Conservation (phyloP, 2,888 invertebrate genomes). For the Papilio demoleus region DNA sequence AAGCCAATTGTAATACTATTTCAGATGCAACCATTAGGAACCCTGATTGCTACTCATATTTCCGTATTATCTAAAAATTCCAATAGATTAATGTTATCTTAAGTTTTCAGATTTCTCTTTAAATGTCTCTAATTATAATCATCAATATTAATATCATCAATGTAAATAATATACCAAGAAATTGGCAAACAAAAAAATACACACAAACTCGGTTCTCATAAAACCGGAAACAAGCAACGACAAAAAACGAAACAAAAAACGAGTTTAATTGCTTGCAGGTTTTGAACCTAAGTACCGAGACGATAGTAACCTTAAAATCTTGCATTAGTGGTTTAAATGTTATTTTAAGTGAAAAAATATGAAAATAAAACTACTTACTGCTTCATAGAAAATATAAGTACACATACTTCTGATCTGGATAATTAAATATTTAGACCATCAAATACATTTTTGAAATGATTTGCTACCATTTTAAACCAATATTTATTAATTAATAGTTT, state of each 20-base stretch:
- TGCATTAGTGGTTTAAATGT: not conserved
- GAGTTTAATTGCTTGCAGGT: not conserved
- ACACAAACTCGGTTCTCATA: not conserved
- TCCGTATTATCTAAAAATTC: not conserved
- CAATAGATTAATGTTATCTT: not conserved
- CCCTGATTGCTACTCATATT: too few relatives aligned
- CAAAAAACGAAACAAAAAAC: not conserved
- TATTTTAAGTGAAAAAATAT: not conserved
- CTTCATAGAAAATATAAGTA: too few relatives aligned
- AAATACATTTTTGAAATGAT: too few relatives aligned
- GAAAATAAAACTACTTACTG: not conserved
- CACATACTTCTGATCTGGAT: too few relatives aligned
- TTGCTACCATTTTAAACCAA: too few relatives aligned
- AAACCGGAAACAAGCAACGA: conserved; percentile 14
- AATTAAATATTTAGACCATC: too few relatives aligned
- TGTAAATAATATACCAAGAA: not conserved
- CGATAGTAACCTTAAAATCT: not conserved
- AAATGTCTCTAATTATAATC: too few relatives aligned
- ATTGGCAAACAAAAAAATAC: not conserved
- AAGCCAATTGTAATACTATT: not conserved
- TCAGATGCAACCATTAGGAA: too few relatives aligned
- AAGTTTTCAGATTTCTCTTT: too few relatives aligned
- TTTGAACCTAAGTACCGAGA: not conserved
- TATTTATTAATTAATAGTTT: too few relatives aligned
- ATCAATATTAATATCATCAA: not conserved